These are phyloP conservation scores for Drosophila tsacasi DNA, from an alignment of 1,140 invertebrate genomes.

Conservation along the genomic window DNA sequence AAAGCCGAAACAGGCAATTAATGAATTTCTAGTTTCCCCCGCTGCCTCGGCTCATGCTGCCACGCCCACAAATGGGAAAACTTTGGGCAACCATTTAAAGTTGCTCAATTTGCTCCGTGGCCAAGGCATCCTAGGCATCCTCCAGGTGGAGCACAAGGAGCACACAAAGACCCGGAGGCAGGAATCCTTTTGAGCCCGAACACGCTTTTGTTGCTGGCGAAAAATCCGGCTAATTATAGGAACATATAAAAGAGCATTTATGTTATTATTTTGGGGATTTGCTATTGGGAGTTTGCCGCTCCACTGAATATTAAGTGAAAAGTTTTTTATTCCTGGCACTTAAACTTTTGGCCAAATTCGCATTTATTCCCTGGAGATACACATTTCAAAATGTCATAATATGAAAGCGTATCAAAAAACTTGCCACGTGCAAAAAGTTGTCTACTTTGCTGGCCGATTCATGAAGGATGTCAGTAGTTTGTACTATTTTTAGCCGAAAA, in stretches of 20 bases:
- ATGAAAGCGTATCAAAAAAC: background rate
- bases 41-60: background rate
- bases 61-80: conserved; percentile 43
- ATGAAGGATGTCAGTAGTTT: conserved; percentile 5
- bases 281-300: conserved; percentile 16
- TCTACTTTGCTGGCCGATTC: background rate
- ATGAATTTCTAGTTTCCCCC: conserved; percentile 47
- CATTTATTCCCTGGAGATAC: conserved; percentile 3
- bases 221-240: conserved; percentile 44
- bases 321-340: conserved; percentile 31
- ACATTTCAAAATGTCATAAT: conserved; percentile 13
- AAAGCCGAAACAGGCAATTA: conserved; percentile 55
- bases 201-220: conserved; percentile 21
- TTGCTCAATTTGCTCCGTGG: conserved; percentile 38
- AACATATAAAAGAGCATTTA: conserved; percentile 38
- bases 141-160: conserved; percentile 29
- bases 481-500: conserved; percentile 3
- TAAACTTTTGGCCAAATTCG: conserved; percentile 7
- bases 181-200: conserved; percentile 41
- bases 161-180: conserved; percentile 13
- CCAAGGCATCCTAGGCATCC: conserved; percentile 27
- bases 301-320: conserved; percentile 28
- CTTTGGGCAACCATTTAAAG: conserved; percentile 53
- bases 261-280: conserved; percentile 37
- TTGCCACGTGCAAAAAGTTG: conserved; percentile 19